Percentiles rank a stretch among this genome's conserved stretches.
phyloP scores from a whole-genome alignment of 2,113 vertebrate species.

The Maccullochella peelii region DNA sequence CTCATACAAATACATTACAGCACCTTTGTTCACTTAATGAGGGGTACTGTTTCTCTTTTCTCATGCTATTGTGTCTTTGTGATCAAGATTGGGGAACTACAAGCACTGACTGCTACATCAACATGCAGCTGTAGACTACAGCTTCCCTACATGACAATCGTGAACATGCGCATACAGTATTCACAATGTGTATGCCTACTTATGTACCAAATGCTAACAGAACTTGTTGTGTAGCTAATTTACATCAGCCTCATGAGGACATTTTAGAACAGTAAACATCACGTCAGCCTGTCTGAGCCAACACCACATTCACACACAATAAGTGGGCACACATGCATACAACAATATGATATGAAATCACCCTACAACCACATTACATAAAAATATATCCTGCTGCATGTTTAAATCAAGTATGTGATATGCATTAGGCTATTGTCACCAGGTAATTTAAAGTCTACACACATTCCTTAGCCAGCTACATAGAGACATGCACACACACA shows the following conservation, averaged over 20 bases:
- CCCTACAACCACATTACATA: background rate
- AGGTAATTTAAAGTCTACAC: background rate
- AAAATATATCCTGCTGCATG: background rate
- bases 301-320: background rate
- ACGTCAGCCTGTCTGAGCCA: background rate
- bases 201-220: background rate
- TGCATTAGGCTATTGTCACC: background rate
- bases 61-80: background rate
- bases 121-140: background rate
- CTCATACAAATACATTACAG: background rate
- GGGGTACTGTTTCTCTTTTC: background rate
- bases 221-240: background rate
- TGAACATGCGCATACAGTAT: background rate
- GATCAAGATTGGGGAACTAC: background rate
- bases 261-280: background rate
- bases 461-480: background rate
- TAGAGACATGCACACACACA: background rate
- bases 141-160: background rate
- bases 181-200: background rate
- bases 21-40: background rate
- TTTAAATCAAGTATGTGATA: conserved; percentile 9
- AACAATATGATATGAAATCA: conserved; percentile 1
- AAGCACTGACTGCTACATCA: background rate
- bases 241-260: background rate
- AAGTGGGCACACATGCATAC: background rate